phyloP scores from a whole-genome alignment of 2,797 vertebrate genomes.

The Enteromius afrohamiltoni region DNA sequence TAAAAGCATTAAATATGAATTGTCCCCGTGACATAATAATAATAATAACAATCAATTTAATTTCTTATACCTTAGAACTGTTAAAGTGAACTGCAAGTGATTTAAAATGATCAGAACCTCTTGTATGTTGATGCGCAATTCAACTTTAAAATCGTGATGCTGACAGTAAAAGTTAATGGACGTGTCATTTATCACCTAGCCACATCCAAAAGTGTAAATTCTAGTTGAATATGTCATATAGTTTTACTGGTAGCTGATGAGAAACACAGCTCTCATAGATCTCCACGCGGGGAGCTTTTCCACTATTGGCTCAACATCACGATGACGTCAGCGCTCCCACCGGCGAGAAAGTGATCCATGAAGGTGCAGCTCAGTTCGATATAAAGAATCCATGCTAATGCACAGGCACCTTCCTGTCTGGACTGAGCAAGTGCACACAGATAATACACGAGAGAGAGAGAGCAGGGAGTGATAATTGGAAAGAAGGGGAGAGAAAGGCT shows the following conservation, averaged over 20 bases:
- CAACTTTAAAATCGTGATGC: not conserved
- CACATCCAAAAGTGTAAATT: constrained; percentile 6
- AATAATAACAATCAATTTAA: not conserved
- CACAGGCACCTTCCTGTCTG: constrained; percentile 36
- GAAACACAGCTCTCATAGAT: constrained; percentile 27
- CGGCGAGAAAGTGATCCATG: constrained; percentile 33
- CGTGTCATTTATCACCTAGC: not conserved
- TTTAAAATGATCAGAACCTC: not conserved
- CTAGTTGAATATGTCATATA: constrained; percentile 9
- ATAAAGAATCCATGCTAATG: constrained; percentile 41
- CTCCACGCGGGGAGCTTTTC: constrained; percentile 36
- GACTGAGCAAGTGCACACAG: constrained; percentile 27
- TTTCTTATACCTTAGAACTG: not conserved
- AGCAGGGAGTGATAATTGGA: constrained; percentile 20
- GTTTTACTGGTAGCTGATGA: constrained; percentile 17
- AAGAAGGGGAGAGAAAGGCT: constrained; percentile 43
- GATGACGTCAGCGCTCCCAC: constrained; percentile 31
- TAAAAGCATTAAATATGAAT: not conserved
- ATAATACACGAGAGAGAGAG: constrained; percentile 23
- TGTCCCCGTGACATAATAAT: not conserved
- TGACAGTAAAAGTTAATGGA: not conserved
- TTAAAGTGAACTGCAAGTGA: not conserved
- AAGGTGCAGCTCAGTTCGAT: constrained; percentile 30
- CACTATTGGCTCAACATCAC: constrained; percentile 28
- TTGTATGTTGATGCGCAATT: not conserved